phyloP scores from a whole-genome alignment of 2,797 vertebrate species.

The Cirrhinus molitorella region DNA sequence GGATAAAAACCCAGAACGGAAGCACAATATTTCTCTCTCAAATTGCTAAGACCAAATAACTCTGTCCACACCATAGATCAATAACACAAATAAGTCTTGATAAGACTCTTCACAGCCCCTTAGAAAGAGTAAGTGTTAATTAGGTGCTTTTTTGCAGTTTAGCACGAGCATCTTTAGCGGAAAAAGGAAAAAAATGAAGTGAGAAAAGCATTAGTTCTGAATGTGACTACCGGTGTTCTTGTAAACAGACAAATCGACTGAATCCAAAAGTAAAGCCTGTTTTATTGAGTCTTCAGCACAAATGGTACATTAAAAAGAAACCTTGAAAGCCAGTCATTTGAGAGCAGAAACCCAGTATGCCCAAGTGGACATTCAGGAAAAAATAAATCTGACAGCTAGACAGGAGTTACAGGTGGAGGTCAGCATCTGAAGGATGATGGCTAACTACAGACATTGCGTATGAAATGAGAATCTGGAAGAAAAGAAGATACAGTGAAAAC shows the following conservation, averaged over 20 bases:
- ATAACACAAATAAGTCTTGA: conserved; percentile 7
- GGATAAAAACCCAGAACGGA: neutral
- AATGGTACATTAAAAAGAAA: neutral
- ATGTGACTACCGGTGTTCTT: conserved; percentile 48
- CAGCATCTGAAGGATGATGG: conserved; percentile 13
- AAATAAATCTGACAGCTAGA: neutral
- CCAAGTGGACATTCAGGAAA: neutral
- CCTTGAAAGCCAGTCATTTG: neutral
- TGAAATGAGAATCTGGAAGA: conserved; percentile 4
- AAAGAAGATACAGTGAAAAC: neutral
- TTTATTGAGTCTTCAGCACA: neutral
- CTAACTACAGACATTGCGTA: neutral
- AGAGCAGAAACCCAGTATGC: conserved; percentile 7
- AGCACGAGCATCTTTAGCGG: neutral
- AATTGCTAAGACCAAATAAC: conserved; percentile 6
- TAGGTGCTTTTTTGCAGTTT: neutral
- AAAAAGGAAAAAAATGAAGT: conserved; percentile 22
- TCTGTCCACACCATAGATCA: neutral
- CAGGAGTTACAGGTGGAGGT: conserved; percentile 18
- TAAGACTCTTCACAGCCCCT: conserved; percentile 1
- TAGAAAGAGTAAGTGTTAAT: neutral
- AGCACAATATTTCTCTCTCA: neutral
- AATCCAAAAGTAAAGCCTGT: neutral
- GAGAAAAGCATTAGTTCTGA: conserved; percentile 36
- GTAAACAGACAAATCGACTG: conserved; percentile 27